Conservation (phyloP, 2,797 vertebrate genomes). For the Geotrypetes seraphini region DNA sequence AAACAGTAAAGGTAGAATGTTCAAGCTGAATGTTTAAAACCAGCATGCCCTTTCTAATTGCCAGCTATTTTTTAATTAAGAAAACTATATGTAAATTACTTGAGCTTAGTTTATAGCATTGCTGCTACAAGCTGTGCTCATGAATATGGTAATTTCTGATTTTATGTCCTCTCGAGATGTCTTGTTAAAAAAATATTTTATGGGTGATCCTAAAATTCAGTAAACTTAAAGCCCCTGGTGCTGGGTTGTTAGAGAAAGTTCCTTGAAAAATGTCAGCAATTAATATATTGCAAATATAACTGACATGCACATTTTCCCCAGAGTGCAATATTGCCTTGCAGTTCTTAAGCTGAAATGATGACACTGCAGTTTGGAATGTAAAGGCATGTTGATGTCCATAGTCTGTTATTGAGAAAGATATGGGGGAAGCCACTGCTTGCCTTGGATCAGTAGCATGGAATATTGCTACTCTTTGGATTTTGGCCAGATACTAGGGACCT, state of each 20-base stretch:
- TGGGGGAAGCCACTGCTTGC: too few relatives aligned
- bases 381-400: conserved; percentile 61
- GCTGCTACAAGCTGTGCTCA: conserved; percentile 59
- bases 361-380: conserved; percentile 54
- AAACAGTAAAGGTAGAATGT: conserved; percentile 35
- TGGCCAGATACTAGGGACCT: too few relatives aligned
- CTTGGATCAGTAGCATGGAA: too few relatives aligned
- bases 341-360: conserved; percentile 49
- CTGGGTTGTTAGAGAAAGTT: conserved; percentile 63
- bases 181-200: conserved; percentile 74
- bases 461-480: too few relatives aligned
- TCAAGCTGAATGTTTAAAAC: conserved; percentile 48
- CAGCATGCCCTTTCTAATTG: conserved; percentile 57
- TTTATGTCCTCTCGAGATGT: conserved; percentile 69
- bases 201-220: conserved; percentile 64
- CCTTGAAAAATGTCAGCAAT: conserved; percentile 54
- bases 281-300: conserved; percentile 63
- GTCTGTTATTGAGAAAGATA: too few relatives aligned
- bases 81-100: conserved; percentile 64
- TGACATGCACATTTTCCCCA: conserved; percentile 58
- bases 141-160: conserved; percentile 73
- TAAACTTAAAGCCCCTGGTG: conserved; percentile 62
- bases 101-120: conserved; percentile 62
- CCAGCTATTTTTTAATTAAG: conserved; percentile 55
- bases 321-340: conserved; percentile 28